Conservation (phyloP, 2,797 vertebrate genomes). For the Pagetopsis macropterus region DNA sequence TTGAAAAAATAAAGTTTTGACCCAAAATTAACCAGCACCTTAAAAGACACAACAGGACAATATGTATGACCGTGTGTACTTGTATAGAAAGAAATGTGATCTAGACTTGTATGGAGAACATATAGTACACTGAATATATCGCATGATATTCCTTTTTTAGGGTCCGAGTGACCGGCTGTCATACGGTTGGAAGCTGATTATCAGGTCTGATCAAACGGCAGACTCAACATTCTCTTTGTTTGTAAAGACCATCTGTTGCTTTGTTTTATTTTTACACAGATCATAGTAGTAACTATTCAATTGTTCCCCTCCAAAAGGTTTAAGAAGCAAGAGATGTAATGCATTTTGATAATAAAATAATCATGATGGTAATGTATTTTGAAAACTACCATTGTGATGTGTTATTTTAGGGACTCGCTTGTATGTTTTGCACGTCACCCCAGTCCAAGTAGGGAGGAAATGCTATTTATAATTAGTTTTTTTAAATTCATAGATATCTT, state of each 20-base stretch:
- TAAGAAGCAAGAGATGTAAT: constrained; percentile 89
- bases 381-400: constrained; percentile 64
- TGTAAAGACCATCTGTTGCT: constrained; percentile 66
- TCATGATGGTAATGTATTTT: constrained; percentile 89
- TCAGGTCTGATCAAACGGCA: constrained; percentile 62
- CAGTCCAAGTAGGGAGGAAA: background rate
- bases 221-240: constrained; percentile 62
- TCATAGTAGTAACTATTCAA: constrained; percentile 91
- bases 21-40: constrained; percentile 86
- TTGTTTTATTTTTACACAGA: constrained; percentile 88
- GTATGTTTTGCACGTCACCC: constrained; percentile 24
- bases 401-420: constrained; percentile 42
- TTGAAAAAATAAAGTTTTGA: constrained; percentile 62
- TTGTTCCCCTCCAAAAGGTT: constrained; percentile 82
- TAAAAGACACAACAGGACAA: constrained; percentile 78
- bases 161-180: constrained; percentile 57
- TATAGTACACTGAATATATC: constrained; percentile 83
- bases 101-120: constrained; percentile 81
- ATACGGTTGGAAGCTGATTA: constrained; percentile 58
- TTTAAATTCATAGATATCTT: background rate
- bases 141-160: constrained; percentile 79
- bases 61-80: constrained; percentile 81
- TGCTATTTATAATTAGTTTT: background rate
- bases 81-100: constrained; percentile 84
- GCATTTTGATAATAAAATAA: constrained; percentile 99